A percentile compares a stretch with the other conserved stretches of the same genome.
phyloP scores from a whole-genome alignment of 1,140 invertebrate species.

The Chironomus tepperi region DNA sequence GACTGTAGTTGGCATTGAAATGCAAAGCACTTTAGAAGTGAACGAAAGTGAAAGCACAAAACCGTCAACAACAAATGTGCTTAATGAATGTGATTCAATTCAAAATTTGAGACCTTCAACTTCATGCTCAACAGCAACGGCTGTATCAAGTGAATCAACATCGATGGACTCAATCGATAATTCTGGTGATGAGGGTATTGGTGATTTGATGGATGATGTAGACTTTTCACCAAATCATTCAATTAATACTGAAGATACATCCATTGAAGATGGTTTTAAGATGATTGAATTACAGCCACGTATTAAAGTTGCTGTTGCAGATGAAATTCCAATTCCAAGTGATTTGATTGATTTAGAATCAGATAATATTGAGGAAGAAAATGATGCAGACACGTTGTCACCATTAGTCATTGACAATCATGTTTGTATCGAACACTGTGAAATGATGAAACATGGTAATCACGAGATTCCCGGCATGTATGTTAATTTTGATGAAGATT shows the following conservation, averaged over 20 bases:
- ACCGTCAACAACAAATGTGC: not conserved
- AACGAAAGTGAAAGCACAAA: slow-evolving; percentile 19
- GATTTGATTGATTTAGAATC: too few relatives aligned
- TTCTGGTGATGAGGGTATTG: slow-evolving; percentile 17
- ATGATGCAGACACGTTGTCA: slow-evolving; percentile 9
- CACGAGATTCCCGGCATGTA: not conserved
- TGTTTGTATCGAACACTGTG: not conserved
- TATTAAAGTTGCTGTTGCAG: not conserved
- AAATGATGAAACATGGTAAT: slow-evolving; percentile 1
- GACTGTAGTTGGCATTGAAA: slow-evolving; percentile 21
- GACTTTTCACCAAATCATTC: not conserved
- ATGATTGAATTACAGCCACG: not conserved
- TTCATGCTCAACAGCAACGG: not conserved
- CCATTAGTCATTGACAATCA: slow-evolving; percentile 16
- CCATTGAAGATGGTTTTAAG: not conserved
- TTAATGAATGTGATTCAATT: not conserved
- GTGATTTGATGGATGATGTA: not conserved
- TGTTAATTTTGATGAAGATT: not conserved
- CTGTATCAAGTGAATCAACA: not conserved
- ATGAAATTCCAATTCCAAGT: slow-evolving; percentile 6
- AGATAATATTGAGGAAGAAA: not conserved
- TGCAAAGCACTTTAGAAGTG: slow-evolving; percentile 18
- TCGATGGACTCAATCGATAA: not conserved
- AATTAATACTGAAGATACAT: not conserved
- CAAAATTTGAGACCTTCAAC: slow-evolving; percentile 19